Evolutionary conservation across 2,797 vertebrate species (phyloP).

Genomic region (Liasis olivaceus): DNA sequence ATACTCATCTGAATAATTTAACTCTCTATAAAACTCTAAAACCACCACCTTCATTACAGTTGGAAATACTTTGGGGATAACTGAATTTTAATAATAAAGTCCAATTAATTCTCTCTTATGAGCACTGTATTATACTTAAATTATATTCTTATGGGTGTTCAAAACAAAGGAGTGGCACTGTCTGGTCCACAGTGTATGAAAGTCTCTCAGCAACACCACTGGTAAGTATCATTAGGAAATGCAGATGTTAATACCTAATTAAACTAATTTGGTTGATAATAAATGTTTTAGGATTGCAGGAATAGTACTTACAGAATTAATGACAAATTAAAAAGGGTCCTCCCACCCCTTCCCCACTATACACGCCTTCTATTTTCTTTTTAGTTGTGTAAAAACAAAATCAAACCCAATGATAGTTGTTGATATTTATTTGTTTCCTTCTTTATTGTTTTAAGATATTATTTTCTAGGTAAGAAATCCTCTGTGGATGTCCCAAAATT

Average conservation of each 20-base stretch:
- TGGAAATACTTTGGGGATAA: background rate
- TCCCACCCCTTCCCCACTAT: constrained; percentile 27
- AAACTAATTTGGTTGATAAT: constrained; percentile 67
- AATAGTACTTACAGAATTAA: constrained; percentile 70
- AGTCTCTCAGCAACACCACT: constrained; percentile 61
- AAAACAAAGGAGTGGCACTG: constrained; percentile 4
- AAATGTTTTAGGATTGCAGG: constrained; percentile 66
- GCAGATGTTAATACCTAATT: constrained; percentile 58
- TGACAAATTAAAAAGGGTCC: constrained; percentile 57
- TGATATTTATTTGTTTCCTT: constrained; percentile 16
- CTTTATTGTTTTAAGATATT: background rate
- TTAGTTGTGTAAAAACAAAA: constrained; percentile 44
- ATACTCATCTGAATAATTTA: background rate
- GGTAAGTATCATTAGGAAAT: constrained; percentile 69
- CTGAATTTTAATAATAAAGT: constrained; percentile 10
- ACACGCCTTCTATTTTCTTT: constrained; percentile 57
- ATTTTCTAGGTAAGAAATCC: background rate
- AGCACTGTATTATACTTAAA: constrained; percentile 26
- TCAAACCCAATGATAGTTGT: constrained; percentile 38
- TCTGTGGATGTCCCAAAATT: background rate
- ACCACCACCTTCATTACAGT: background rate
- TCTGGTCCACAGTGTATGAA: constrained; percentile 52
- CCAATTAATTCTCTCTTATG: background rate
- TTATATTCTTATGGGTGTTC: constrained; percentile 21
- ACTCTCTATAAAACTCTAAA: background rate